Base-by-base conservation (phyloP, 2,113 vertebrate genomes). In the Zingel zingel region DNA sequence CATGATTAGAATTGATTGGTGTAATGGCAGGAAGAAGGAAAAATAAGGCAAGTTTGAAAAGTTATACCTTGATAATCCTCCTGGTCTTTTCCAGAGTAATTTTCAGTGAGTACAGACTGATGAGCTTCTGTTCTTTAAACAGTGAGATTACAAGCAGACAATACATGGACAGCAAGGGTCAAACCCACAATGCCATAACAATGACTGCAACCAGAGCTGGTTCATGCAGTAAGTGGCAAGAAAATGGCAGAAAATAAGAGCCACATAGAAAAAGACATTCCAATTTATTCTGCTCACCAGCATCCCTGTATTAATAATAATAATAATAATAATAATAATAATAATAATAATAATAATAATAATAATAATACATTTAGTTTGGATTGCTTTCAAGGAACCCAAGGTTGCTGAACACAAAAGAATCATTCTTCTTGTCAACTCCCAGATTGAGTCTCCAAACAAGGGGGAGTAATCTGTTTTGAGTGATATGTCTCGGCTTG, bases 401-500 rank as follows among this genome's bases (percentile, higher is more conserved):
- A 70, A 66, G 36, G 57, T 56, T 64, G 27, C 66, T 9, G n/a
- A 51, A 18, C 74, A 69, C 81, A 88, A 73, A 74, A 67, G 58
- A 73, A 53, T 33, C 33, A 76, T 85, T 82, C 62, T 66, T 77
- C 67, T 56, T 23, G 70, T 81, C 79, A 58, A 2, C 45, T 79
- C 86, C 80, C 65, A 25, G 72, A 79, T 71, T 23, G 39, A 58
- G 76, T 70, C 79, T 81, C 64, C 78, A 64, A 81, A 86, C 57
- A 86, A 65, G 85, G 84, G 68, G 81, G 84, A 73, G 84, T 89
- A 77, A 90, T 93, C 83, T 87, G 79, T 86, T 92, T 88, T 81
- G 83, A 92, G 75, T 83, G 89, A 92, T 86, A 48, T 6, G 86
- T 90, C 83, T 86, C 25, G 27, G 64, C 79, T 88, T 85, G 82